A percentile compares a stretch with the other conserved stretches of the same genome.
Evolutionary conservation across 2,113 vertebrate genomes (phyloP).

Genomic region (Gyps fulvus): DNA sequence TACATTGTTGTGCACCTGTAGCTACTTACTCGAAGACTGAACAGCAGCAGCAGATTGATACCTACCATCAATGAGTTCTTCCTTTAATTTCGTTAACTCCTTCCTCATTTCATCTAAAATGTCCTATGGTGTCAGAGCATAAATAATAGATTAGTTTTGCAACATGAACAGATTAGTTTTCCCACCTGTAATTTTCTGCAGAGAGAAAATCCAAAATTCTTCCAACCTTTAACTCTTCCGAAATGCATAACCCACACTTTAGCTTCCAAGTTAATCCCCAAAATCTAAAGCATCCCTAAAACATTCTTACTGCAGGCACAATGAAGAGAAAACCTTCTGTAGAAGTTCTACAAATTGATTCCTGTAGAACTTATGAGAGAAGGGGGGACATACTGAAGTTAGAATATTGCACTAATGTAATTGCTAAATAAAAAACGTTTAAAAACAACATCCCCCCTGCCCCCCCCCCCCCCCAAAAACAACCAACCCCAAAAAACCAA

Average conservation of each 20-base stretch:
- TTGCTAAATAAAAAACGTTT: neutral
- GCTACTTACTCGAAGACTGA: neutral
- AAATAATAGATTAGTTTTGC: neutral
- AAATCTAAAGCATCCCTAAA: neutral
- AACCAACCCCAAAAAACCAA: no score
- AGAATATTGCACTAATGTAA: neutral
- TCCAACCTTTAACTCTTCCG: neutral
- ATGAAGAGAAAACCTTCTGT: neutral
- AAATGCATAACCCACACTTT: neutral
- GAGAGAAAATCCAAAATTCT: neutral
- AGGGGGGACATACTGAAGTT: neutral
- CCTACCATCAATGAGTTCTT: slow-evolving; percentile 97
- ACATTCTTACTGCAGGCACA: neutral
- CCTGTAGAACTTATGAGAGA: neutral
- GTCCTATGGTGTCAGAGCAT: slow-evolving; percentile 77
- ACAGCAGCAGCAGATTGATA: neutral
- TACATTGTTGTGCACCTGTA: neutral
- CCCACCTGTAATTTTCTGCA: neutral
- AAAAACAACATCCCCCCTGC: neutral
- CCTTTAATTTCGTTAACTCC: slow-evolving; percentile 96
- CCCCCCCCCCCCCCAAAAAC: no score
- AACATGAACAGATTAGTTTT: neutral
- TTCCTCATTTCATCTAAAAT: slow-evolving; percentile 99
- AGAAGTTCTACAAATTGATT: neutral
- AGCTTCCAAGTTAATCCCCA: neutral